These are phyloP conservation scores for Cromileptes altivelis DNA, from an alignment of 2,113 vertebrate species.

Conservation along the genomic window DNA sequence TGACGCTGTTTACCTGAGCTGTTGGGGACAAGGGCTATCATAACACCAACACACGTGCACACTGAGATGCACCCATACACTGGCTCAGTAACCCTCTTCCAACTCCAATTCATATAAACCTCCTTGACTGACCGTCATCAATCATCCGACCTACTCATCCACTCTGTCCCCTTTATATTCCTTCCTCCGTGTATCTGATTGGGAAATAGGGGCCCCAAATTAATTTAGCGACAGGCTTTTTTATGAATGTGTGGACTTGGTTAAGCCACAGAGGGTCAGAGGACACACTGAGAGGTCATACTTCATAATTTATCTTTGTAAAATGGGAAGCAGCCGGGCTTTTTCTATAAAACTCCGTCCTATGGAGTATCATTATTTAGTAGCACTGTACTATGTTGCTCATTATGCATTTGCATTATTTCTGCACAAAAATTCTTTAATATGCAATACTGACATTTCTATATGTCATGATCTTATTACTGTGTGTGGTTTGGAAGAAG, in stretches of 20 bases:
- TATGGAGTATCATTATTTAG: not conserved
- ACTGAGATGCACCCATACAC: not conserved
- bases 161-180: slow-evolving; percentile 22
- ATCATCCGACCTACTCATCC: slow-evolving; percentile 45
- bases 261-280: slow-evolving; percentile 33
- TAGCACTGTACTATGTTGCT: not conserved
- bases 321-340: not conserved
- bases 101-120: slow-evolving; percentile 32
- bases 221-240: slow-evolving; percentile 60
- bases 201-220: slow-evolving; percentile 59
- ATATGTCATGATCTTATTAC: slow-evolving; percentile 40
- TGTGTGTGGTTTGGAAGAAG: slow-evolving; percentile 1
- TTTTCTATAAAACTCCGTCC: not conserved
- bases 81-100: not conserved
- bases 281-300: slow-evolving; percentile 19
- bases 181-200: slow-evolving; percentile 42
- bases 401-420: not conserved
- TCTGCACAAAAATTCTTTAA: not conserved
- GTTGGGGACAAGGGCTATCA: slow-evolving; percentile 31
- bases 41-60: slow-evolving; percentile 15
- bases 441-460: slow-evolving; percentile 24
- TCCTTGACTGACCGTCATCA: slow-evolving; percentile 43
- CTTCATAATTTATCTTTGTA: slow-evolving; percentile 33
- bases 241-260: slow-evolving; percentile 47
- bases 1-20: slow-evolving; percentile 55